Evolutionary conservation across 2,113 vertebrate genomes (phyloP), one percentile per base, ranked within the genome.

Genomic region (Antechinus stuartii): DNA sequence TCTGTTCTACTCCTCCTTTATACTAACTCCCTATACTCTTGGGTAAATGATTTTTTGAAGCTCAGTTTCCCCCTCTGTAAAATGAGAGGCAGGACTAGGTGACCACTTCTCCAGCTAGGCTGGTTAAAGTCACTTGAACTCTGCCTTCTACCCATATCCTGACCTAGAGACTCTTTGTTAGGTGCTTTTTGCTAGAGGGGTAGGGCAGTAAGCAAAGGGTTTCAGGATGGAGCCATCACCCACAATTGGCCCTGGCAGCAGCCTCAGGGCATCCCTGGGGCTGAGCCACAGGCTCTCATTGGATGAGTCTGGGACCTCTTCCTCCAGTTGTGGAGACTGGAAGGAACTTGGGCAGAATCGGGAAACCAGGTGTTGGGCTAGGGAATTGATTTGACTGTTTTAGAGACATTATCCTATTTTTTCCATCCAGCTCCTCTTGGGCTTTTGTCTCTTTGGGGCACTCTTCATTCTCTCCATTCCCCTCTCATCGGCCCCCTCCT

Each of bases 221-320:
- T 84, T 84, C 68, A n/a, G 42, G 91, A 96, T 96, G 92, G 90
- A 97, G 95, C 3, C 27, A 50, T 97, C 93, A 92, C 91, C 92
- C 47, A 25, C 68, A 47, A 94, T 76, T 30, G 47, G 27, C 8
- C 8, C 93, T 94, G 97, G 93, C 97, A 97, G 96, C 54, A 0
- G 61, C 96, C 97, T 96, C 26, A 0, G 95, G 97, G 95, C 91
- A 93, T 53, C 97, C 95, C 57, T 94, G 91, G 96, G 96, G 94
- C 68, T 84, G 68, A 84, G 68, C 68, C 68, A 84, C 35, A 84
- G 97, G 95, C 91, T 94, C 54, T 96, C 95, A 52, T 93, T 92
- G 96, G 96, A 94, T 91, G 92, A 93, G 52, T 76, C 22, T 94
- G 96, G 57, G 68, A 42, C 35, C 42, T 42, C 22, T 25, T 42